These are phyloP conservation scores for Operophtera brumata DNA, from an alignment of 2,888 invertebrate species.

Conservation along the genomic window DNA sequence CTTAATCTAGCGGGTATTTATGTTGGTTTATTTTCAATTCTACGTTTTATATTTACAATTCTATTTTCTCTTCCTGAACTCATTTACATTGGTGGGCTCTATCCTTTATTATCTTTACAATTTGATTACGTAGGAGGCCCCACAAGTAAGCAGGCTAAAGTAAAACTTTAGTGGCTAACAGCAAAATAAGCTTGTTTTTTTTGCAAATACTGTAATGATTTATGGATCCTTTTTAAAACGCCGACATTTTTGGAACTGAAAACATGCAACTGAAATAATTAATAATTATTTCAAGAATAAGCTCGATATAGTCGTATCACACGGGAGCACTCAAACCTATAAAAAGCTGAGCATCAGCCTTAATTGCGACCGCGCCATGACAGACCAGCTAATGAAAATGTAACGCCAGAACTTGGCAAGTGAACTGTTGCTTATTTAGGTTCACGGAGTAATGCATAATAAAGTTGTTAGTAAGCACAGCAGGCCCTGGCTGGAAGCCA, in stretches of 20 bases:
- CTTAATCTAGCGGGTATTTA: neutral
- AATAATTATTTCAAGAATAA: neutral
- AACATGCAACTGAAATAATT: neutral
- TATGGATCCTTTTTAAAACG: no score
- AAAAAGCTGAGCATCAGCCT: slow-evolving; percentile 34
- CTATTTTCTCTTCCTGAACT: neutral
- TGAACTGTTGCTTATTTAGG: slow-evolving; percentile 71
- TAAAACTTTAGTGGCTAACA: no score
- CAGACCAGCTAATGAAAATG: slow-evolving; percentile 70
- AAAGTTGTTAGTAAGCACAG: slow-evolving; percentile 66
- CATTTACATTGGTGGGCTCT: neutral
- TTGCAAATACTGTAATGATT: no score
- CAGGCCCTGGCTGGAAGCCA: slow-evolving; percentile 58
- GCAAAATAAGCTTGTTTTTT: no score
- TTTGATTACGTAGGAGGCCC: no score
- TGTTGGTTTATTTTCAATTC: slow-evolving; percentile 1
- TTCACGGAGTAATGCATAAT: slow-evolving; percentile 71
- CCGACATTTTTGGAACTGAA: neutral
- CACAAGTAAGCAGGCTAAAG: no score
- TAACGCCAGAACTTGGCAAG: slow-evolving; percentile 74
- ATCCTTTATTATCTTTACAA: neutral
- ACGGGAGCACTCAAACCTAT: slow-evolving; percentile 7
- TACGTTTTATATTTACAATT: slow-evolving; percentile 1
- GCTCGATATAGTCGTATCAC: neutral
- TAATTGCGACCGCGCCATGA: slow-evolving; percentile 47